Conservation (phyloP, 2,113 vertebrate species). For the Heliornis fulica region DNA sequence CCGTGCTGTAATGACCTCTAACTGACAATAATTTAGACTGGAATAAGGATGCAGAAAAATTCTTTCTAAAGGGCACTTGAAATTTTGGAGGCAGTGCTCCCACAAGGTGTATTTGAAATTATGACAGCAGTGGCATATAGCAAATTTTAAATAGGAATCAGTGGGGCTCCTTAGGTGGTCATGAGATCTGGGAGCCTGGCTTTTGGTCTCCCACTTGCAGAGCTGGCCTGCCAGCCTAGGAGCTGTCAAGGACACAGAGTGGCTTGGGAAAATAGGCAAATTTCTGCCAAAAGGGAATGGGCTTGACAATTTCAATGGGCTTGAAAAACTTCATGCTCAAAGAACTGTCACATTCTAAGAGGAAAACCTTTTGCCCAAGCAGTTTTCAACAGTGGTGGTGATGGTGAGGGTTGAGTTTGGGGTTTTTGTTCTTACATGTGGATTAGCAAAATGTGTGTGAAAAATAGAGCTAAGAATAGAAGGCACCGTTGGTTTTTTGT, state of each 20-base stretch:
- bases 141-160: neutral
- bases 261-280: neutral
- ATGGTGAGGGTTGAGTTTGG: fast-evolving
- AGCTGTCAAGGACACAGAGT: neutral
- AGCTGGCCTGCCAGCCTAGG: neutral
- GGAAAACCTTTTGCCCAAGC: neutral
- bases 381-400: neutral
- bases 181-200: neutral
- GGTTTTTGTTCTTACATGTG: neutral
- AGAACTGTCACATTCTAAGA: neutral
- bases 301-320: neutral
- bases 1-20: neutral
- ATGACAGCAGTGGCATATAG: neutral
- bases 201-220: neutral
- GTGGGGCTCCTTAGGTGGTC: neutral
- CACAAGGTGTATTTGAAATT: neutral
- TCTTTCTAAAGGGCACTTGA: neutral
- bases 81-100: neutral
- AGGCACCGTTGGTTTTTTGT: neutral
- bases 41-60: neutral
- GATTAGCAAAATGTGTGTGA: neutral
- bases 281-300: neutral
- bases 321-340: neutral
- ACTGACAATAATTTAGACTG: neutral
- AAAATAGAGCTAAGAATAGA: neutral